A percentile compares a stretch with the other conserved stretches of the same genome.
Conservation (phyloP, 2,888 invertebrate genomes). For the Leucophenga montana region DNA sequence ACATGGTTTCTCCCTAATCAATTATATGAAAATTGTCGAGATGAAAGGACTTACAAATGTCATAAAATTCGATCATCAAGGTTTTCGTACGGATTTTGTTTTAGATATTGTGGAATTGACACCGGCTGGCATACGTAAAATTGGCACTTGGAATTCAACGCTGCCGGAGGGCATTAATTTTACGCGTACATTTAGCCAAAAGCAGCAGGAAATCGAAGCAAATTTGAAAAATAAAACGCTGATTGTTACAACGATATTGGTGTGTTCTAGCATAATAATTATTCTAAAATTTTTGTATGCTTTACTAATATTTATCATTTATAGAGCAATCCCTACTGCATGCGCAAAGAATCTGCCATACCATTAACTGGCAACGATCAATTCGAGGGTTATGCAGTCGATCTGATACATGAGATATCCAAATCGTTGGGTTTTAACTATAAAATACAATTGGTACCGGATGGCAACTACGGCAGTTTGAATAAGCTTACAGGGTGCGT, state of each 20-base stretch:
- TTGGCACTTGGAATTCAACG: constrained; percentile 91
- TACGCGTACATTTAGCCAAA: constrained; percentile 88
- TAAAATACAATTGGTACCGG: constrained; percentile 88
- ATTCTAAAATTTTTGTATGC: background rate
- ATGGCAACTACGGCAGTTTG: constrained; percentile 87
- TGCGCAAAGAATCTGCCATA: constrained; percentile 90
- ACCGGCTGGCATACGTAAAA: constrained; percentile 86
- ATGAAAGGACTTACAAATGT: constrained; percentile 94
- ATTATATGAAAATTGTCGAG: constrained; percentile 97
- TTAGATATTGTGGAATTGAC: constrained; percentile 93
- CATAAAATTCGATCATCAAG: constrained; percentile 95
- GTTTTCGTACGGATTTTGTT: constrained; percentile 92
- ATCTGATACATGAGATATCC: constrained; percentile 94
- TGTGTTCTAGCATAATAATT: constrained; percentile 74
- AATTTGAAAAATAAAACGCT: constrained; percentile 94
- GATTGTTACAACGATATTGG: constrained; percentile 91
- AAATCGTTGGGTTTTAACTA: constrained; percentile 90
- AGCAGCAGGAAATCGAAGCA: constrained; percentile 89
- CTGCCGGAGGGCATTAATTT: constrained; percentile 85
- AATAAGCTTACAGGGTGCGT: constrained; percentile 80
- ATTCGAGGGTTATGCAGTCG: constrained; percentile 95
- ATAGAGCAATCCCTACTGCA: constrained; percentile 96
- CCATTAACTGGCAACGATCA: constrained; percentile 91
- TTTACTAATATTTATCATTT: constrained; percentile 26
- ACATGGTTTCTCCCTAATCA: constrained; percentile 94